Evolutionary conservation across 2,888 invertebrate species (phyloP), one percentile per base, ranked within the genome.

Genomic region (Spatulosminthurus flaviceps): DNA sequence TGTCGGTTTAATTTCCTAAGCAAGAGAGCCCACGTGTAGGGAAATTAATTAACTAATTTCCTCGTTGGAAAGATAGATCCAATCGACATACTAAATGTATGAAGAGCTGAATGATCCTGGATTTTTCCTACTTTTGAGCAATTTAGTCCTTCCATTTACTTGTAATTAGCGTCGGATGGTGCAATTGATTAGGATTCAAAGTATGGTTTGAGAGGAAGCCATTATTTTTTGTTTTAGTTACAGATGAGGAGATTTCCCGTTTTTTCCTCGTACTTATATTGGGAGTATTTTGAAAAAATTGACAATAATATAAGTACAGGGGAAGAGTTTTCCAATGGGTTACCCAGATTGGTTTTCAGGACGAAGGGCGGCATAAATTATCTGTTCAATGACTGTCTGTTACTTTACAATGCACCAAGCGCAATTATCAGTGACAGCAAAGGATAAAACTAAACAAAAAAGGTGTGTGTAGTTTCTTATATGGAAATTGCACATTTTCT

Each of bases 331-430:
- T 64, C 4, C 64, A 64, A 24, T n/a, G 13, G 64, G 26, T 64
- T 22, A 64, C 26, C 64, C 13, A 64, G 64, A 26, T 26, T 24
- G 64, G n/a, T 64, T 64, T 64, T 64, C 11, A 4, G 64, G 5
- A 22, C 11, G 24, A 26, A 64, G 64, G 64, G 64, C 64, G 64
- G 64, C 24, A 64, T 64, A 64, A 9, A 64, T 64, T 64, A 64
- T 24, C 64, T 22, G 64, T 64, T 64, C 64, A 64, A 64, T 64
- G 64, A 64, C 64, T 64, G 64, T 64, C 64, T 64, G 64, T n/a
- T n/a, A n/a, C 26, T 64, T 64, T 64, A 64, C 64, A 64, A 26
- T 64, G 64, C 64, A 64, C 64, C 64, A 21, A 64, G 24, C n/a
- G 64, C 64, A 64, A 64, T 64, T 64, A 64, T 13, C 64, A 64